Conservation (phyloP, 2,797 vertebrate genomes). For the Sebastes melanostomus region DNA sequence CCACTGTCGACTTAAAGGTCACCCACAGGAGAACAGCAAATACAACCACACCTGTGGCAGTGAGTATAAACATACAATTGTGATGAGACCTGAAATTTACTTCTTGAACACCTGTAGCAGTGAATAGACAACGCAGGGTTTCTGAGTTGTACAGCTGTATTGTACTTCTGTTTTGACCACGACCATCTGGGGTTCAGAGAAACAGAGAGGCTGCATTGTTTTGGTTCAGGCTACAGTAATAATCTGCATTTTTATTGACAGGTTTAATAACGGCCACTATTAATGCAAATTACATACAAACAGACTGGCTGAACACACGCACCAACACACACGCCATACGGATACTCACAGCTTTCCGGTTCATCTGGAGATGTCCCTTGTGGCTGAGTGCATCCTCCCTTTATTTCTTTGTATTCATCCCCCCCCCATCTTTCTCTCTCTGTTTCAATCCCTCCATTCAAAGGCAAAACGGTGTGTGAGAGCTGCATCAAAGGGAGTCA, state of each 20-base stretch:
- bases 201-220: slow-evolving; percentile 5
- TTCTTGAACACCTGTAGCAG: neutral
- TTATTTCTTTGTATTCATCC: slow-evolving; percentile 38
- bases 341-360: slow-evolving; percentile 29
- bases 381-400: slow-evolving; percentile 22
- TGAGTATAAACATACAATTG: slow-evolving; percentile 75
- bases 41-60: slow-evolving; percentile 95
- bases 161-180: neutral
- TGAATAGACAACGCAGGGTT: neutral
- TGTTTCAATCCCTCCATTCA: slow-evolving; percentile 63
- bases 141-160: neutral
- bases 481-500: slow-evolving; percentile 70
- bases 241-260: slow-evolving; percentile 36
- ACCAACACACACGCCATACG: slow-evolving; percentile 6
- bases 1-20: slow-evolving; percentile 93
- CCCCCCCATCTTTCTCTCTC: slow-evolving; percentile 19
- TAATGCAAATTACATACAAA: slow-evolving; percentile 44
- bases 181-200: neutral
- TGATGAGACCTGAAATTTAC: neutral
- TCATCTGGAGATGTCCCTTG: slow-evolving; percentile 33
- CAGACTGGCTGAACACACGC: slow-evolving; percentile 10
- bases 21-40: slow-evolving; percentile 90
- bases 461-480: slow-evolving; percentile 54
- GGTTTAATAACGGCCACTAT: slow-evolving; percentile 14
- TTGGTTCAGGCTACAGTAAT: neutral